Evolutionary conservation across 2,888 invertebrate genomes (phyloP), one percentile per base, ranked within the genome.

Genomic region (Hypomecis punctinalis): DNA sequence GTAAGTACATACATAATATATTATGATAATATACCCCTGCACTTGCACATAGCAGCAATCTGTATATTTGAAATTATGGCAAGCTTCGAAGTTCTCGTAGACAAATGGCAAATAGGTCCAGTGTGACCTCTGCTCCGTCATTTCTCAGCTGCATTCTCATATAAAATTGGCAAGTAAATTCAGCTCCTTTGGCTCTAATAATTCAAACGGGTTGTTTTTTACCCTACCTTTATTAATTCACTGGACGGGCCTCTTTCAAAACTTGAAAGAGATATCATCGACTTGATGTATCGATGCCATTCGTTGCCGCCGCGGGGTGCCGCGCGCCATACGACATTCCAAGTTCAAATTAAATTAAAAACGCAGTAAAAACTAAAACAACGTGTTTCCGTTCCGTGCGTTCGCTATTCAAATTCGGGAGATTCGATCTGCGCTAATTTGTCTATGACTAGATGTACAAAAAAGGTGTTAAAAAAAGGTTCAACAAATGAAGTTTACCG

Each of bases 261-360:
- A 90, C 88, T 88, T 90, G 89, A 93, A 91, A 89, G 88, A 92
- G 93, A 93, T 92, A 92, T 91, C 92, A 92, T 92, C 92, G 84
- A 76, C 76, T 85, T 92, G 93, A 93, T 92, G 90, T 86, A 91
- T 91, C 80, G 87, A 83, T 81, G 84, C 88, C 90, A 93, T 93
- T 93, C 89, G 91, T 91, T 83, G 87, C 78, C 89, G 81, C 88
- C 73, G 84, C 88, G 85, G 91, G 92, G 88, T 80, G 84, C 53
- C 84, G 73, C 78, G 82, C 81, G 78, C 82, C 82, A 86, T 86
- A 89, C 88, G 88, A 89, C 88, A 88, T 90, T 87, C 88, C 84
- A 76, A 89, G 90, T 89, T 89, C 85, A 85, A 91, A 90, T 92
- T 92, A 91, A 92, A 91, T 91, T 91, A 91, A 90, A 66, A 91